Evolutionary conservation across 2,113 vertebrate genomes (phyloP).

Genomic region (Esox niger): DNA sequence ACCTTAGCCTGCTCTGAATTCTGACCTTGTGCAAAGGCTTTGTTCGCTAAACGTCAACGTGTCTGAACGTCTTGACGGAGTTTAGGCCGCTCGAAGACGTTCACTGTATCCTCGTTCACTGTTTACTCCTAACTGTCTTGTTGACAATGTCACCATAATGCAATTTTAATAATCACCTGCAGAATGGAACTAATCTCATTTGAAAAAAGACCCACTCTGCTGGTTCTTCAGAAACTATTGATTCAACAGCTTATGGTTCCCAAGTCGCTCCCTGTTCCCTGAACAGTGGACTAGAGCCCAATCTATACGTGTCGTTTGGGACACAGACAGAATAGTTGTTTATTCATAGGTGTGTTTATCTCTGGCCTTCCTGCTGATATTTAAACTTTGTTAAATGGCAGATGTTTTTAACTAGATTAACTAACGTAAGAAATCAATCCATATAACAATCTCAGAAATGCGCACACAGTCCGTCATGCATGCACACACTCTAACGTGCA

Average conservation of each 20-base stretch:
- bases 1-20: background rate
- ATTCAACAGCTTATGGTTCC: conserved; percentile 36
- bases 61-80: background rate
- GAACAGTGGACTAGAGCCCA: background rate
- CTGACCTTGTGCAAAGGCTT: background rate
- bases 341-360: conserved; percentile 23
- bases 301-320: no score
- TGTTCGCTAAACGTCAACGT: background rate
- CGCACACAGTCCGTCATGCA: no score
- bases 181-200: conserved; percentile 24
- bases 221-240: conserved; percentile 25
- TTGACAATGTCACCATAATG: conserved; percentile 32
- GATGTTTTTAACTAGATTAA: conserved; percentile 28
- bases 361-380: conserved; percentile 26
- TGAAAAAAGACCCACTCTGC: conserved; percentile 34
- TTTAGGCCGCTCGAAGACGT: conserved; percentile 6
- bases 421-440: conserved; percentile 25
- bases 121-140: conserved; percentile 32
- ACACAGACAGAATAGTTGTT: background rate
- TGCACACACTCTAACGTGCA: background rate
- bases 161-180: conserved; percentile 26
- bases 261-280: background rate
- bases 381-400: conserved; percentile 19
- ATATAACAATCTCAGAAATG: conserved; percentile 21
- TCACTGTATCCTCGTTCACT: no score